Evolutionary conservation across 2,113 vertebrate species (phyloP).

Genomic region (Nicator chloris): DNA sequence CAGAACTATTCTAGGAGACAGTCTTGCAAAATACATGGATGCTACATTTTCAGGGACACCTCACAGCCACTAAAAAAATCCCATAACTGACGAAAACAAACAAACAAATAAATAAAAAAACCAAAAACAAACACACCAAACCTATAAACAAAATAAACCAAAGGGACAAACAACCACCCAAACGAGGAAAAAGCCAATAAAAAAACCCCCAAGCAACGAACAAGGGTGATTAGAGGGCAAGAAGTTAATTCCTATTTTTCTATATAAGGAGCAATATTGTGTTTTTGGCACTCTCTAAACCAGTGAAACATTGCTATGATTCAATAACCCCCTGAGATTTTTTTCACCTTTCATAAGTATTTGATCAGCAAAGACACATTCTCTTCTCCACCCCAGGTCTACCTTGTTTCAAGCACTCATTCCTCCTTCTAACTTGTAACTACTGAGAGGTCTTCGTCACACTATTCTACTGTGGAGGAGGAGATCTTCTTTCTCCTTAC

Average conservation of each 20-base stretch:
- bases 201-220: neutral
- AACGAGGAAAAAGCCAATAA: neutral
- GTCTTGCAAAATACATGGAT: neutral
- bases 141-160: neutral
- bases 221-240: neutral
- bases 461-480: neutral
- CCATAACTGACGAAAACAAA: neutral
- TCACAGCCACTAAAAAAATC: neutral
- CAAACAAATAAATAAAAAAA: no score
- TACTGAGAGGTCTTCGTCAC: neutral
- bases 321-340: neutral
- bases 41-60: neutral
- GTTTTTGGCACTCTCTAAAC: neutral
- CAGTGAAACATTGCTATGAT: neutral
- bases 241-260: neutral
- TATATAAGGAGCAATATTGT: neutral
- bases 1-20: neutral
- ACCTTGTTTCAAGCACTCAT: neutral
- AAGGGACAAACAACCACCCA: neutral
- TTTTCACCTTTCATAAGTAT: neutral
- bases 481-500: neutral
- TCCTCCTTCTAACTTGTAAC: neutral
- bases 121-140: neutral
- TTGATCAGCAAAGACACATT: neutral
- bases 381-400: neutral